These are phyloP conservation scores for Notoglanidium macrostoma DNA, from an alignment of 2,797 vertebrate species.

Conservation along the genomic window DNA sequence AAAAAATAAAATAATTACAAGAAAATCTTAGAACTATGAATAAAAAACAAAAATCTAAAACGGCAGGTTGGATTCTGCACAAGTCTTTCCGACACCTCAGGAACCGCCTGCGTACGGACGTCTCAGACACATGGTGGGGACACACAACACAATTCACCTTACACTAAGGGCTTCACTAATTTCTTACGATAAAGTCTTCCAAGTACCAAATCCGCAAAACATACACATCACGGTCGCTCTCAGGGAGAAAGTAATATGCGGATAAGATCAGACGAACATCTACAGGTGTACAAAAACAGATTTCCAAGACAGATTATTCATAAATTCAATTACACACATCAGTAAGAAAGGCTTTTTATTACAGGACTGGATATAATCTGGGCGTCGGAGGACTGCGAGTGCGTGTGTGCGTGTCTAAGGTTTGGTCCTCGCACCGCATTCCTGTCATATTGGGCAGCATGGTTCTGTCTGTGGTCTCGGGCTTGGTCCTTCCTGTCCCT, in stretches of 20 bases:
- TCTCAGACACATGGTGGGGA: too few relatives aligned
- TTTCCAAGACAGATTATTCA: background rate
- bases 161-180: background rate
- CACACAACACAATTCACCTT: background rate
- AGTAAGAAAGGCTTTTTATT: background rate
- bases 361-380: background rate
- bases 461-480: slow-evolving; percentile 29
- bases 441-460: slow-evolving; percentile 35
- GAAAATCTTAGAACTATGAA: background rate
- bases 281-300: slow-evolving; percentile 9
- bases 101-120: too few relatives aligned
- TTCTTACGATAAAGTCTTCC: background rate
- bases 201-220: background rate
- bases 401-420: background rate
- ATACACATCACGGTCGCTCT: too few relatives aligned
- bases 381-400: background rate
- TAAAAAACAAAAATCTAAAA: background rate
- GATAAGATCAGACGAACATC: background rate
- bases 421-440: slow-evolving; percentile 41
- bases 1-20: background rate
- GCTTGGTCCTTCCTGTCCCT: slow-evolving; percentile 44
- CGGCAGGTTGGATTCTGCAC: background rate
- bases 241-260: background rate
- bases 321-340: background rate
- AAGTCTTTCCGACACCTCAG: background rate